A percentile compares a stretch with the other conserved stretches of the same genome.
Conservation (phyloP, 2,113 vertebrate genomes). For the Scophthalmus maximus region DNA sequence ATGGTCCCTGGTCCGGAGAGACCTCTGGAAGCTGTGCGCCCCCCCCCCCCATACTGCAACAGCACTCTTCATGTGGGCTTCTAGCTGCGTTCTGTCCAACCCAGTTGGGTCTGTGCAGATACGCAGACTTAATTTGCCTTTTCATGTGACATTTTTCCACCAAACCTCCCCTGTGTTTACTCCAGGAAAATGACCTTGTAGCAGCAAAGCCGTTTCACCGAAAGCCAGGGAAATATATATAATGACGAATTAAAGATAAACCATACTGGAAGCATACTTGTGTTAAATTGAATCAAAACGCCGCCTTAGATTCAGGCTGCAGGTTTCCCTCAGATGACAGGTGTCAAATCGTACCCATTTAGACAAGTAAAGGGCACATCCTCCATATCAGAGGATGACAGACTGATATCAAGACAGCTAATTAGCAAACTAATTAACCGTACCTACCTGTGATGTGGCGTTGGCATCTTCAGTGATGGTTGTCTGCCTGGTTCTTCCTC, state of each 20-base stretch:
- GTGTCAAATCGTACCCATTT: conserved; percentile 21
- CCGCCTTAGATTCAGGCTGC: neutral
- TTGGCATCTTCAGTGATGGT: conserved; percentile 23
- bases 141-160: conserved; percentile 5
- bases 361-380: conserved; percentile 35
- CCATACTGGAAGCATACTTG: neutral
- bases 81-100: too few species aligned
- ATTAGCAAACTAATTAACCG: conserved; percentile 69
- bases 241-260: neutral
- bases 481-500: conserved; percentile 25
- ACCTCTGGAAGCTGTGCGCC: conserved; percentile 1
- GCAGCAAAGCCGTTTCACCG: neutral
- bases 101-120: neutral
- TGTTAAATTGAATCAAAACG: neutral
- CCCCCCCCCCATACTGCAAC: too few species aligned
- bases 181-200: neutral
- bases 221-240: neutral
- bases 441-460: conserved; percentile 51
- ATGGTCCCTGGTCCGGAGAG: conserved; percentile 29
- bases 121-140: conserved; percentile 22
- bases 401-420: conserved; percentile 41
- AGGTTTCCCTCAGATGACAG: conserved; percentile 9
- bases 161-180: conserved; percentile 14
- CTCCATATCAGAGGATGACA: conserved; percentile 28
- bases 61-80: too few species aligned